Evolutionary conservation across 1,140 invertebrate species (phyloP).

Genomic region (Brachionus rotundiformis): DNA sequence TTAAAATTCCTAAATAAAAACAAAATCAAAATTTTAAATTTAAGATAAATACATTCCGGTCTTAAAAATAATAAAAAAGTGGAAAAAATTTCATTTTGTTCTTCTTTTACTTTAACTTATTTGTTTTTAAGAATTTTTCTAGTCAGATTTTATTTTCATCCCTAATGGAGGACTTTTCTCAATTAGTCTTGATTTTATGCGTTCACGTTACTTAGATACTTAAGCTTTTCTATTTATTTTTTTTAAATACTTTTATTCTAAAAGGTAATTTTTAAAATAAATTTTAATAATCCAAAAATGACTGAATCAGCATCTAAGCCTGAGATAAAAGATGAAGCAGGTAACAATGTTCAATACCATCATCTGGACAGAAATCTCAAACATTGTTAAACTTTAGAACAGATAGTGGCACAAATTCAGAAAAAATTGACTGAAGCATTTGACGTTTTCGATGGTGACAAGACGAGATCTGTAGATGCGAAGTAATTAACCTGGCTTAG

Average conservation of each 20-base stretch:
- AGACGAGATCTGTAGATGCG: conserved; percentile 80
- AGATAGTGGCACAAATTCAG: conserved; percentile 60
- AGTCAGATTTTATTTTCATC: conserved; percentile 8
- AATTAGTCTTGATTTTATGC: background rate
- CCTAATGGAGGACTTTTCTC: conserved; percentile 31
- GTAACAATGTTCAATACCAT: background rate
- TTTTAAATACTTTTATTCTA: conserved; percentile 33
- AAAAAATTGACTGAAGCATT: conserved; percentile 78
- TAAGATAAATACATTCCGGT: conserved; percentile 15
- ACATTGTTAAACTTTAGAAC: conserved; percentile 57
- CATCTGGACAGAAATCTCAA: background rate
- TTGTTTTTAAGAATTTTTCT: conserved; percentile 24
- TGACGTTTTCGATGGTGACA: conserved; percentile 82
- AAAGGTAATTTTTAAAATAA: conserved; percentile 1
- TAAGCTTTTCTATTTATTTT: conserved; percentile 38
- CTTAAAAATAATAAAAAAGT: background rate
- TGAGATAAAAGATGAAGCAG: conserved; percentile 45
- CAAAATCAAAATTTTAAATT: conserved; percentile 22
- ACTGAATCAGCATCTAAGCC: background rate
- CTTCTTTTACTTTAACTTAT: conserved; percentile 35
- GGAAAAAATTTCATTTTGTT: background rate
- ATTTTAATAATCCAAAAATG: conserved; percentile 25
- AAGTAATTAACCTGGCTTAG: conserved; percentile 56
- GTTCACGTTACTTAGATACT: conserved; percentile 47
- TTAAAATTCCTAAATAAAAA: background rate